Evolutionary conservation across 2,888 invertebrate species (phyloP), one percentile per base, ranked within the genome.

Genomic region (Pyrrhosoma nymphula): DNA sequence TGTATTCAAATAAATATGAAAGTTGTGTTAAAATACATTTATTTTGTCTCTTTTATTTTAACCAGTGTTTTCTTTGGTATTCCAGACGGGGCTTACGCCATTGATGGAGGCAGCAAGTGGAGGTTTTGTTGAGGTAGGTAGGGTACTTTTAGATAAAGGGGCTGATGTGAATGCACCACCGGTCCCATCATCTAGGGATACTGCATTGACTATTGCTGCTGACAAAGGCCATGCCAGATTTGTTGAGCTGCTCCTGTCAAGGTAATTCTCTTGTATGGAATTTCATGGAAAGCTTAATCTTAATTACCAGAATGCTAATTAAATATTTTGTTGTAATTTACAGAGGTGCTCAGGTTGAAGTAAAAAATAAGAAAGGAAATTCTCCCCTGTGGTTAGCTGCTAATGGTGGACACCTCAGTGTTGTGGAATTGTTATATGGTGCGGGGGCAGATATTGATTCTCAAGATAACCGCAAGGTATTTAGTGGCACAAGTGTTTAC

Each of bases 61-160:
- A 60, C 60, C 60, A 60, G 20, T 60, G 60, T 8, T 8, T 10
- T 60, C 82, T 14, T 82, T 3, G 82, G 26, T 95, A 95, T 96
- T 96, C 55, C 96, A 98, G 98, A 99, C 99, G 95, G 99, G 99
- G 0, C 97, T 99, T 95, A 99, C 99, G 30, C 99, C 99, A 0
- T 97, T 99, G 55, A 99, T 99, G 99, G 99, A 99, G 97, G 99
- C 99, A 93, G 99, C 99, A 0, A 99, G 99, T 96, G 99, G 99
- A 95, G 99, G 99, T 95, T 99, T 99, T 97, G 99, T 99, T 95
- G 99, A 99, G 96, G 99, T 99, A 88, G 99, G 99, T 12, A 98
- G 99, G 95, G 99, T 99, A 95, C 97, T 99, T 95, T 97, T 99
- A 88, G 99, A 99, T 96, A 99, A 99, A 97, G 99, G 99, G 4